Conservation (phyloP, 2,888 invertebrate species). For the Metellina segmentata region DNA sequence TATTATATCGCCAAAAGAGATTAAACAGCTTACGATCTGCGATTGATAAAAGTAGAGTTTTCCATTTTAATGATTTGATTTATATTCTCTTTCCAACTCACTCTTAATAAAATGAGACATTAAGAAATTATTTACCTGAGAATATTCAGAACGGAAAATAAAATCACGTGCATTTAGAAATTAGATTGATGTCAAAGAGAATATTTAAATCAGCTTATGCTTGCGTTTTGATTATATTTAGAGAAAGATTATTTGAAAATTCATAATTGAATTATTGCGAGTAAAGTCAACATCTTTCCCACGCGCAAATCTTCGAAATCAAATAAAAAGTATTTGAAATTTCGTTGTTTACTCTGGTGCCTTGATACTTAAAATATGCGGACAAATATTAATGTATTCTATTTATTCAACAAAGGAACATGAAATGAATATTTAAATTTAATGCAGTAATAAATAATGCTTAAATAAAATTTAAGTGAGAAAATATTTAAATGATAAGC, state of each 20-base stretch:
- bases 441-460: too few species aligned
- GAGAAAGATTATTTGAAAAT: neutral
- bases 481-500: too few species aligned
- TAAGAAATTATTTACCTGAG: neutral
- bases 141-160: neutral
- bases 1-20: neutral
- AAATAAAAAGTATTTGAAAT: neutral
- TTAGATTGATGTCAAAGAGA: constrained; percentile 19
- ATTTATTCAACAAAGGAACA: neutral
- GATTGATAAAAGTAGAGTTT: neutral
- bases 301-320: neutral
- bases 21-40: neutral
- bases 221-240: neutral
- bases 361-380: neutral
- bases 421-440: neutral
- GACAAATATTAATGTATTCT: neutral
- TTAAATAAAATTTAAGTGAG: too few species aligned
- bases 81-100: neutral
- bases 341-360: neutral
- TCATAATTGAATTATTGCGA: neutral
- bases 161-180: neutral
- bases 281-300: neutral
- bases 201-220: constrained; percentile 43
- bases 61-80: neutral
- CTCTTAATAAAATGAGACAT: neutral